Evolutionary conservation across 2,113 vertebrate species (phyloP).

Genomic region (Butastur rufipennis): DNA sequence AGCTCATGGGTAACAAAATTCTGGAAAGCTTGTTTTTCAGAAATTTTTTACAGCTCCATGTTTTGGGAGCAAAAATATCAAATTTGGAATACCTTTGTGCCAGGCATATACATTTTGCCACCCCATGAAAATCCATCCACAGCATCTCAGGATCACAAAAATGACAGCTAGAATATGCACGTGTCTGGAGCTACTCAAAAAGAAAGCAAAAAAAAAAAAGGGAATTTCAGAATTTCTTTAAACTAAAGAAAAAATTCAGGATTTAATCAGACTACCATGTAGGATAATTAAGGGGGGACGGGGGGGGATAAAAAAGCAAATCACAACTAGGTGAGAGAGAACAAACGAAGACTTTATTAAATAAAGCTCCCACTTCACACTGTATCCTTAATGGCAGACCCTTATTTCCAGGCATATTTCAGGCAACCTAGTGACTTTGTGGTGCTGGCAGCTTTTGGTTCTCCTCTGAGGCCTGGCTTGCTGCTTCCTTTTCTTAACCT

Average conservation of each 20-base stretch:
- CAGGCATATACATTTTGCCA: neutral
- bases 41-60: neutral
- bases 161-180: neutral
- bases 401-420: neutral
- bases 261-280: neutral
- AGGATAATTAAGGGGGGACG: neutral
- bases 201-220: neutral
- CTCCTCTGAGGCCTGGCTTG: neutral
- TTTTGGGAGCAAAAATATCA: neutral
- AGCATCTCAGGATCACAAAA: neutral
- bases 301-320: too few relatives aligned
- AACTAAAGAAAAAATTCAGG: neutral
- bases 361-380: neutral
- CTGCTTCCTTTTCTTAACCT: neutral
- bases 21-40: neutral
- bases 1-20: neutral
- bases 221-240: neutral
- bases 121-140: neutral
- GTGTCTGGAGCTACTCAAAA: neutral
- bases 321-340: neutral
- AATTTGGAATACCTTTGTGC: neutral
- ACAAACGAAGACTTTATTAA: neutral
- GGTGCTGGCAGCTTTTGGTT: neutral
- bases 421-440: rapidly evolving
- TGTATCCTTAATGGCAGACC: neutral